Base-by-base conservation (phyloP, 2,113 vertebrate genomes). In the Epinephelus fuscoguttatus region DNA sequence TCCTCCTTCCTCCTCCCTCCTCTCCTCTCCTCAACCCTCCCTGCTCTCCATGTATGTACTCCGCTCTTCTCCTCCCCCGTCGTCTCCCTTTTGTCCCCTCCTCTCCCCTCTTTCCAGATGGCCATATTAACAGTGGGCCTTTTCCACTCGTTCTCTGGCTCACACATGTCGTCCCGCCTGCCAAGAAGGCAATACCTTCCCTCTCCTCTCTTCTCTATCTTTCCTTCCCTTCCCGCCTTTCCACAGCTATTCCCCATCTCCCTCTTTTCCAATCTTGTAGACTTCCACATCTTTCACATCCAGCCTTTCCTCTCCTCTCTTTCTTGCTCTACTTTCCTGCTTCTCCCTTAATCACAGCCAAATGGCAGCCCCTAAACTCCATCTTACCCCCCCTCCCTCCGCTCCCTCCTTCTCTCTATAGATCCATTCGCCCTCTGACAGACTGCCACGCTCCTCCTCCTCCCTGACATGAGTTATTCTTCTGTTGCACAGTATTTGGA, bases 401-500 rank as follows among this genome's bases (percentile, higher is more conserved):
- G 23, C 52, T 66, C 25, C 56, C 59, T 7, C 37, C 17, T 21
- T 33, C 45, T 73, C 69, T 75, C 42, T 76, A 13, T 47, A 14
- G 55, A 80, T 79, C 76, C 79, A 80, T 87, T 79, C 25, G 9
- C 64, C 37, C 71, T 85, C 56, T 86, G 77, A 84, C 85, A 82
- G 62, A 67, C 83, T 70, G 87, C 81, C 78, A 86, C 18, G 60
- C 83, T 85, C 80, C 84, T 85, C 84, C 85, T 70, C 66, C 73
- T 63, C 55, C 53, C 80, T 62, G 30, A 85, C 81, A 87, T 63
- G 80, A 92, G 69, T 94, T 92, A 84, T 90, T 89, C 63, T 19
- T 86, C 84, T 81, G 27, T 52, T 78, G 70, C 81, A 82, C 62
- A 81, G 57, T 37, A 73, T 87, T 85, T 83, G 88, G 86, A 93